Evolutionary conservation across 2,113 vertebrate genomes (phyloP), one percentile per base, ranked within the genome.

Genomic region (Calidris pugnax): DNA sequence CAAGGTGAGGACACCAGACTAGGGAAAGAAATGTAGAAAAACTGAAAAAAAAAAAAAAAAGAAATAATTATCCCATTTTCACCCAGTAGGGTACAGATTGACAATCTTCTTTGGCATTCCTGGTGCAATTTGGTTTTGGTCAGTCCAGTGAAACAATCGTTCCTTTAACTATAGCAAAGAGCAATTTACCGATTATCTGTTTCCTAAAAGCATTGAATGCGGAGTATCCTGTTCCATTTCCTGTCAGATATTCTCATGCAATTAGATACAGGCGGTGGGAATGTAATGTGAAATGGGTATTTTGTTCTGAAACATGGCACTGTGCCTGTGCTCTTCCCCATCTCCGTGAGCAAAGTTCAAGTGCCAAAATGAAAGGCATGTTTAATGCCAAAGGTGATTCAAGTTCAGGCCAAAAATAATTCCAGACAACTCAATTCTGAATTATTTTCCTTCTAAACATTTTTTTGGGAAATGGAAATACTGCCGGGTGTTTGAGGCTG

Each of bases 341-440:
- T 92, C 96, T 97, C 50, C 87, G 83, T 92, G 30, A 95, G 93
- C 59, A 93, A 96, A 96, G 92, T 82, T 95, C 96, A 96, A 93
- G 78, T 22, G 50, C 91, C 89, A 79, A 91, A 97, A 92, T 93
- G 74, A 96, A 97, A 96, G 74, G 59, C 74, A 73, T 77, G 55
- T 92, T 95, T 95, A 95, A 95, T 96, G 89, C 94, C 92, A 97
- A 97, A 96, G 96, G 94, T 97, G 95, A 96, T 95, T 80, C 56
- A 79, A 92, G 92, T 95, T 95, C 81, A 97, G 71, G 92, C 94
- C 95, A 97, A 96, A 97, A 97, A 97, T 97, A 96, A 97, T 91
- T 92, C 91, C 84, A 93, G 95, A 96, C 94, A 93, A 87, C 91
- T 87, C 73, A 89, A 89, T 96, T 94, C 62, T 37, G 89, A 89